Evolutionary conservation across 2,888 invertebrate genomes (phyloP).

Genomic region (Carabus problematicus): DNA sequence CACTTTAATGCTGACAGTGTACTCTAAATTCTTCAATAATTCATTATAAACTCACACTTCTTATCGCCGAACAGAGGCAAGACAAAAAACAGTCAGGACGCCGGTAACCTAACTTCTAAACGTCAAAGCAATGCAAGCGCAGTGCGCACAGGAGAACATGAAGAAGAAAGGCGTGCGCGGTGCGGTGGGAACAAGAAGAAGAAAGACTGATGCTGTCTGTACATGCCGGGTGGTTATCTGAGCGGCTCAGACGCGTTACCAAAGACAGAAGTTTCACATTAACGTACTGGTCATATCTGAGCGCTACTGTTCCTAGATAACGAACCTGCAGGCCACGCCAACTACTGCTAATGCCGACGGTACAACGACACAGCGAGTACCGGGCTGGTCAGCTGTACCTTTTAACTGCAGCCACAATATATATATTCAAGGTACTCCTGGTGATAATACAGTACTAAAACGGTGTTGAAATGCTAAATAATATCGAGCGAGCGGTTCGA

Average conservation of each 20-base stretch:
- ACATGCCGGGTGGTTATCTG: constrained; percentile 53
- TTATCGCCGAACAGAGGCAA: no score
- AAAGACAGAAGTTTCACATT: constrained; percentile 58
- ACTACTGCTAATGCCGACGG: constrained; percentile 1
- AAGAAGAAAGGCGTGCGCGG: no score
- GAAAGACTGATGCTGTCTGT: neutral
- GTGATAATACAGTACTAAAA: constrained; percentile 59
- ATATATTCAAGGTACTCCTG: constrained; percentile 49
- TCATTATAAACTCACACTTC: no score
- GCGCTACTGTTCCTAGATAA: constrained; percentile 58
- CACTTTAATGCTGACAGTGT: no score
- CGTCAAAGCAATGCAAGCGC: no score
- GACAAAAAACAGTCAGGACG: no score
- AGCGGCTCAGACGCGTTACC: constrained; percentile 52
- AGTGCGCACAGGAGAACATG: no score
- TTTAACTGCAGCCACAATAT: constrained; percentile 53
- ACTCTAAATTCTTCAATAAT: no score
- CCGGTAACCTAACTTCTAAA: no score
- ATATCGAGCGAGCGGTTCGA: constrained; percentile 52
- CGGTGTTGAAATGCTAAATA: constrained; percentile 59
- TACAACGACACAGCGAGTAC: constrained; percentile 32
- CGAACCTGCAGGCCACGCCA: constrained; percentile 50
- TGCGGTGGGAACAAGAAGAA: no score
- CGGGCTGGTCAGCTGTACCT: constrained; percentile 51
- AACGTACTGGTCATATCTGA: constrained; percentile 55